Percentiles rank a stretch among this genome's conserved stretches.
Evolutionary conservation across 2,797 vertebrate genomes (phyloP).

Genomic region (Manis javanica): DNA sequence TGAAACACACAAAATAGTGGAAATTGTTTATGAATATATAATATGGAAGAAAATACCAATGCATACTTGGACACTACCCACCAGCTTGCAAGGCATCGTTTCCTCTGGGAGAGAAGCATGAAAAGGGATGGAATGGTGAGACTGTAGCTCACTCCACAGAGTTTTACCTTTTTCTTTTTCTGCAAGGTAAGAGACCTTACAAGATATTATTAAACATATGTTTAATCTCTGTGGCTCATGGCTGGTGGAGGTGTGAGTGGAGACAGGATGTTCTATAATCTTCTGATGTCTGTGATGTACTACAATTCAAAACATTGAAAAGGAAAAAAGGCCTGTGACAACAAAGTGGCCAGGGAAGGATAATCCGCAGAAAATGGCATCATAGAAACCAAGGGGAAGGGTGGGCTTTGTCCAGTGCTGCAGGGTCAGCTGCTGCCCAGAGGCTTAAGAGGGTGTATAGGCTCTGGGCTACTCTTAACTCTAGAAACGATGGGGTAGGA

Average conservation of each 20-base stretch:
- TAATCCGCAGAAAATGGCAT: not conserved
- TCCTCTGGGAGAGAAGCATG: not conserved
- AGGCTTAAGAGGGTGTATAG: not conserved
- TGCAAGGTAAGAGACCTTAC: not conserved
- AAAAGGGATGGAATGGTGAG: not conserved
- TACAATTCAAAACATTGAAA: not conserved
- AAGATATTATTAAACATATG: not conserved
- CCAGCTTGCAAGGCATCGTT: not conserved
- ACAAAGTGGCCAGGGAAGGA: not conserved
- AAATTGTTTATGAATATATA: not conserved
- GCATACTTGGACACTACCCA: not conserved
- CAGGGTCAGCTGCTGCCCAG: not conserved
- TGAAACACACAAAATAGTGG: not conserved
- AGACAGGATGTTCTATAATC: not conserved
- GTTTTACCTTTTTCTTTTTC: not conserved
- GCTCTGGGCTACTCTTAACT: not conserved
- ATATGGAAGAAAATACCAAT: not conserved
- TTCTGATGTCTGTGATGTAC: not conserved
- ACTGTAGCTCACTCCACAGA: not conserved
- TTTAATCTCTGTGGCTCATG: not conserved
- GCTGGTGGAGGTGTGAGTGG: not conserved
- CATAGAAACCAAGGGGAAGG: not conserved
- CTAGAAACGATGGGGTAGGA: not conserved
- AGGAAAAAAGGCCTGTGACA: not conserved
- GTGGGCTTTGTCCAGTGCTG: fast-evolving